These are phyloP conservation scores for Scomber colias DNA, from an alignment of 2,113 vertebrate species.

Conservation along the genomic window DNA sequence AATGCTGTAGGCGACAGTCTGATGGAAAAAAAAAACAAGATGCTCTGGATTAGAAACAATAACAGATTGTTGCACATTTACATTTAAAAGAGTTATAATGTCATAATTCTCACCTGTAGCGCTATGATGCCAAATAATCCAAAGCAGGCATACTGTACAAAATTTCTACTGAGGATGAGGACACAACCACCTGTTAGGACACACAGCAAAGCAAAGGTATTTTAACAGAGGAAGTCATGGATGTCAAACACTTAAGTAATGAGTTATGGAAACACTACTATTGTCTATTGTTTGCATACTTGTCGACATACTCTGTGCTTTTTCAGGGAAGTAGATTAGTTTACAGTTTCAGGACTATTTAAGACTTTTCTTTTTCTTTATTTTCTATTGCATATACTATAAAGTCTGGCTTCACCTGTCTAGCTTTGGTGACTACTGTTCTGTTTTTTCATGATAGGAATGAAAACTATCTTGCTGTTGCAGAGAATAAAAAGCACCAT, in stretches of 20 bases:
- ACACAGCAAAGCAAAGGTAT: constrained; percentile 25
- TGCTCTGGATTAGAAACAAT: constrained; percentile 5
- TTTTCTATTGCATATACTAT: too few relatives aligned
- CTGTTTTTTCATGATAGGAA: not conserved
- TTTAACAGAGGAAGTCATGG: not conserved
- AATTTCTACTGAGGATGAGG: constrained; percentile 97
- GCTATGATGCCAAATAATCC: constrained; percentile 97
- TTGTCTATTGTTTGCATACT: too few relatives aligned
- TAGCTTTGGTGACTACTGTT: not conserved
- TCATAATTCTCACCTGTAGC: constrained; percentile 87
- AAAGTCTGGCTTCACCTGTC: too few relatives aligned
- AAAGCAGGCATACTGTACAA: constrained; percentile 97
- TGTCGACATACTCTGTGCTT: too few relatives aligned
- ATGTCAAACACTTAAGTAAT: not conserved
- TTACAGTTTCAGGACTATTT: too few relatives aligned
- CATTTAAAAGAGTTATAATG: not conserved
- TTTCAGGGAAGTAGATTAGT: too few relatives aligned
- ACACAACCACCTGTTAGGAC: constrained; percentile 91
- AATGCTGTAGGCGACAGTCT: constrained; percentile 99
- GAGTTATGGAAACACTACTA: not conserved
- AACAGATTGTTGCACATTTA: not conserved
- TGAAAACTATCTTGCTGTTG: too few relatives aligned
- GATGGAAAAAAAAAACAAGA: constrained; percentile 59
- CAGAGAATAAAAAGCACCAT: too few relatives aligned
- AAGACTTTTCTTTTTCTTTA: too few relatives aligned